Conservation (phyloP, 2,888 invertebrate species). For the Elegia similella region DNA sequence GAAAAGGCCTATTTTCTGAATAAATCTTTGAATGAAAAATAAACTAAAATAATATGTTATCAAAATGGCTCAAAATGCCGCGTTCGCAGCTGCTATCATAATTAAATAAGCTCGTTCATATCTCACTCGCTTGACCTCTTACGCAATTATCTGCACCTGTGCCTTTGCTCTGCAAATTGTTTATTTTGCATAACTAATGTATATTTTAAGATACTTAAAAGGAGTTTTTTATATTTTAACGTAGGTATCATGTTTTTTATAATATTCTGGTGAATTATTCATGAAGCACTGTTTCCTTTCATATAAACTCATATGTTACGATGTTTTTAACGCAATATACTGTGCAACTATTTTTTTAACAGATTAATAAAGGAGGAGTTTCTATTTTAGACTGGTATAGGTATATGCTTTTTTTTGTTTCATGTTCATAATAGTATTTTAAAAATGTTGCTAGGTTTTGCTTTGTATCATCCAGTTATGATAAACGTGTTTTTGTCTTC, state of each 20-base stretch:
- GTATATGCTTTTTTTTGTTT: no score
- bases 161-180: constrained; percentile 8
- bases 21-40: not conserved
- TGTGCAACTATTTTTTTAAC: no score
- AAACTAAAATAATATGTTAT: not conserved
- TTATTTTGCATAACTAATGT: constrained; percentile 11
- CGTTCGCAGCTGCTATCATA: not conserved
- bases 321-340: no score
- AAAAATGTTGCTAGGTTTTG: no score
- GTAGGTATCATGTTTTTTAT: not conserved
- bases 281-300: not conserved
- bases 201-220: constrained; percentile 7
- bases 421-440: no score
- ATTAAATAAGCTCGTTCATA: constrained; percentile 9
- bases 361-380: no score
- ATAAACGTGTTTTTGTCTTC: no score
- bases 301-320: no score
- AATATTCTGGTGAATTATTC: constrained; percentile 2
- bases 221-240: not conserved
- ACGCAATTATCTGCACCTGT: constrained; percentile 13
- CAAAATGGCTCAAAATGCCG: not conserved
- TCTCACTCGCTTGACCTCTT: constrained; percentile 10
- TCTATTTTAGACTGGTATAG: no score
- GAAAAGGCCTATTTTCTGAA: no score
- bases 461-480: no score